phyloP scores from a whole-genome alignment of 2,888 invertebrate species.

The Apamea monoglypha region DNA sequence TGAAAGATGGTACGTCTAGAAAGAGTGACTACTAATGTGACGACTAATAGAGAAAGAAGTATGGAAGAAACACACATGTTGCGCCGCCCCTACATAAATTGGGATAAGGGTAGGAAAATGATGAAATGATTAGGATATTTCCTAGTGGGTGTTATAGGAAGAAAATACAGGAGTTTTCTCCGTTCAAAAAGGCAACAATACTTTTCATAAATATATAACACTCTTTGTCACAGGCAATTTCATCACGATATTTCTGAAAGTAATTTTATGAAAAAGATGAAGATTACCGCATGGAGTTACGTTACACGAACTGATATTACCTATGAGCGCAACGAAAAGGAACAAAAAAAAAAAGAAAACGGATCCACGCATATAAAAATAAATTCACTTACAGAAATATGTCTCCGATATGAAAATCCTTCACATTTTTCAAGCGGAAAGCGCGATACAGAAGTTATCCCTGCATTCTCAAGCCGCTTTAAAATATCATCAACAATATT shows the following conservation, averaged over 20 bases:
- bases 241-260: background rate
- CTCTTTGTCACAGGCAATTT: background rate
- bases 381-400: conserved; percentile 18
- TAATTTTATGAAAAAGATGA: background rate
- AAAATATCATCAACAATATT: conserved; percentile 61
- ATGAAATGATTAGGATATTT: background rate
- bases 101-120: background rate
- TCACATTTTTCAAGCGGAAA: conserved; percentile 44
- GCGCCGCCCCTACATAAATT: background rate
- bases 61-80: background rate
- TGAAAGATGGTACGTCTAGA: too few relatives aligned
- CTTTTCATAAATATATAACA: background rate
- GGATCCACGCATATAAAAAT: background rate
- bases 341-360: background rate
- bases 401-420: conserved; percentile 46
- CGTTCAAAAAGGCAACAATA: background rate
- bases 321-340: background rate
- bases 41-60: background rate
- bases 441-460: conserved; percentile 29
- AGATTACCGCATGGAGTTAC: background rate
- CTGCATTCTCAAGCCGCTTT: conserved; percentile 37
- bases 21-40: background rate
- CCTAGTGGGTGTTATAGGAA: background rate
- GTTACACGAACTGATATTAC: background rate
- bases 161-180: background rate